phyloP scores from a whole-genome alignment of 1,140 invertebrate genomes.

The Nephila pilipes region DNA sequence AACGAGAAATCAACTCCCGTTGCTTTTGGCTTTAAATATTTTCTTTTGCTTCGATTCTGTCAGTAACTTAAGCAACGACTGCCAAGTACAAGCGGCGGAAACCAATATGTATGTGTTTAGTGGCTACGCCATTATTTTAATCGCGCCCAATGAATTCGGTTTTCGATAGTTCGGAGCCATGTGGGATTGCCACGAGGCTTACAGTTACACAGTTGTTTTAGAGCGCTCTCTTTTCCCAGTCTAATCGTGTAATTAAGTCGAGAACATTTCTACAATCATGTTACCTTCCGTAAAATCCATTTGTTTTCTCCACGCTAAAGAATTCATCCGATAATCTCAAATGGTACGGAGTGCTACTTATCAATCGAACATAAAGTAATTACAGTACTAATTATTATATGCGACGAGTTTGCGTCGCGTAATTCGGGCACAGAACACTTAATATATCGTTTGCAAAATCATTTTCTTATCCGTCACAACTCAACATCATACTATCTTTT shows the following conservation, averaged over 20 bases:
- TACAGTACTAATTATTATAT: background rate
- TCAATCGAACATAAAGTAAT: background rate
- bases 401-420: no score
- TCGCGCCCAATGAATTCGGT: background rate
- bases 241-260: background rate
- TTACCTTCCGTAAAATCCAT: background rate
- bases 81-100: background rate
- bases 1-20: background rate
- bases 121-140: background rate
- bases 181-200: background rate
- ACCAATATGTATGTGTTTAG: background rate
- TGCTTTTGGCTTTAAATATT: background rate
- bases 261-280: background rate
- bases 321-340: background rate
- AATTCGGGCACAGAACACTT: no score
- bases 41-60: background rate
- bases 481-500: no score
- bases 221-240: background rate
- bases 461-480: no score
- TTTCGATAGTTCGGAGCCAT: background rate
- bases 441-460: no score
- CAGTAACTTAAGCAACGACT: background rate
- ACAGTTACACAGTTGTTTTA: background rate
- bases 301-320: background rate
- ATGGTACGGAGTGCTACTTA: background rate